These are phyloP conservation scores for Hylaeus anthracinus DNA, from an alignment of 1,140 invertebrate genomes.

Conservation along the genomic window DNA sequence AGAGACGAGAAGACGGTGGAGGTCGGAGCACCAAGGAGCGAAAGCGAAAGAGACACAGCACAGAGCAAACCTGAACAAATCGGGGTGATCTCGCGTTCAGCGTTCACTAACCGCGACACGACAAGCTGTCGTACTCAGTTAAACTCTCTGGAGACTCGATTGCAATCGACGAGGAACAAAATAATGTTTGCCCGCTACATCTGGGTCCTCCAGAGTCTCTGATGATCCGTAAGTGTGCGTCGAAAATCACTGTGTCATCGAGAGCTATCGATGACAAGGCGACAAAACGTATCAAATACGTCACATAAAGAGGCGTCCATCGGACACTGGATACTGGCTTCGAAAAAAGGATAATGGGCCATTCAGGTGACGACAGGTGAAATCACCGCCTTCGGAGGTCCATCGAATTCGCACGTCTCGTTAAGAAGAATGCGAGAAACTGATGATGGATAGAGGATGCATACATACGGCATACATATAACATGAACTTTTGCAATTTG, in stretches of 20 bases:
- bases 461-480: no score
- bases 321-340: slow-evolving; percentile 18
- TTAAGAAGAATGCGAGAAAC: no score
- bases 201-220: slow-evolving; percentile 29
- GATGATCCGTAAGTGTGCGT: slow-evolving; percentile 7
- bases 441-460: no score
- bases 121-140: slow-evolving; percentile 72
- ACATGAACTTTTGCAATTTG: no score
- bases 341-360: background rate
- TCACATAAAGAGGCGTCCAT: background rate
- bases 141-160: slow-evolving; percentile 65
- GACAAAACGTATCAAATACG: slow-evolving; percentile 43
- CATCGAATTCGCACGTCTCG: no score
- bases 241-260: slow-evolving; percentile 2
- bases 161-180: slow-evolving; percentile 70
- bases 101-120: slow-evolving; percentile 73
- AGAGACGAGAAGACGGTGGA: slow-evolving; percentile 30
- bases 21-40: slow-evolving; percentile 45
- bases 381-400: background rate
- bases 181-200: slow-evolving; percentile 65
- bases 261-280: slow-evolving; percentile 41
- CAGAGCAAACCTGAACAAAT: slow-evolving; percentile 47
- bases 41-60: slow-evolving; percentile 39
- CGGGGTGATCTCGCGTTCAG: slow-evolving; percentile 71
- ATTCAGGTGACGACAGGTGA: slow-evolving; percentile 27